Evolutionary conservation across 30 jellyfish, hydroid and myxozoan species (phyloP).

Genomic region (Aurelia aurita): DNA sequence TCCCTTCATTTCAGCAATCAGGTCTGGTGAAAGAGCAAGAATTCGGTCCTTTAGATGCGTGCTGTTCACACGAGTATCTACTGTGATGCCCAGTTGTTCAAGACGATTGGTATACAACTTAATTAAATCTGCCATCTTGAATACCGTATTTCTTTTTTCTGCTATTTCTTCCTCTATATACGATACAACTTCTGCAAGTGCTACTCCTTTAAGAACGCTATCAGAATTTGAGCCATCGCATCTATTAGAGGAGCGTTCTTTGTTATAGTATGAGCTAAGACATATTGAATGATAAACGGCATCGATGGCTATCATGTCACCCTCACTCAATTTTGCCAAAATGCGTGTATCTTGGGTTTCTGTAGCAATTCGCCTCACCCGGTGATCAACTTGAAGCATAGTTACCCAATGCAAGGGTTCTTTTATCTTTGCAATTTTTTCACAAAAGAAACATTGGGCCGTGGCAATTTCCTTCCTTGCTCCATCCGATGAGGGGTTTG

Average conservation of each 20-base stretch:
- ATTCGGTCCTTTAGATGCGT: slow-evolving; percentile 41
- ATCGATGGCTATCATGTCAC: slow-evolving; percentile 69
- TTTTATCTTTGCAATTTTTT: slow-evolving; percentile 30
- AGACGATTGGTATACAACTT: slow-evolving; percentile 41
- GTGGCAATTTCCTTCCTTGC: too few relatives aligned
- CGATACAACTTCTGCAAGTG: slow-evolving; percentile 41
- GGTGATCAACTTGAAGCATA: slow-evolving; percentile 33
- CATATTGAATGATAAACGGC: slow-evolving; percentile 51
- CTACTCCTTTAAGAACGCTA: slow-evolving; percentile 50
- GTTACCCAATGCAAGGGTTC: slow-evolving; percentile 57
- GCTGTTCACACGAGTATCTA: slow-evolving; percentile 30
- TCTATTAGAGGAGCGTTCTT: slow-evolving; percentile 28
- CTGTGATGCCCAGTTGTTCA: slow-evolving; percentile 42
- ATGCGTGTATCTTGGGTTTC: slow-evolving; percentile 40
- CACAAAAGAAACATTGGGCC: slow-evolving; percentile 34
- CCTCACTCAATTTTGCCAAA: slow-evolving; percentile 43
- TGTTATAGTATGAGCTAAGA: slow-evolving; percentile 36
- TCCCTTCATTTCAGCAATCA: slow-evolving; percentile 38
- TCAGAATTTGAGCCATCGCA: slow-evolving; percentile 49
- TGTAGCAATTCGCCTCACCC: slow-evolving; percentile 59
- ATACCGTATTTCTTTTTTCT: slow-evolving; percentile 20
- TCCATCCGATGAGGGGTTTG: too few relatives aligned
- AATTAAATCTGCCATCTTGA: slow-evolving; percentile 37
- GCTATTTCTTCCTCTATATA: slow-evolving; percentile 45
- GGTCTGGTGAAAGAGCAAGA: slow-evolving; percentile 51